phyloP scores from a whole-genome alignment of 2,888 invertebrate genomes.

The Eupelmus urozonus region DNA sequence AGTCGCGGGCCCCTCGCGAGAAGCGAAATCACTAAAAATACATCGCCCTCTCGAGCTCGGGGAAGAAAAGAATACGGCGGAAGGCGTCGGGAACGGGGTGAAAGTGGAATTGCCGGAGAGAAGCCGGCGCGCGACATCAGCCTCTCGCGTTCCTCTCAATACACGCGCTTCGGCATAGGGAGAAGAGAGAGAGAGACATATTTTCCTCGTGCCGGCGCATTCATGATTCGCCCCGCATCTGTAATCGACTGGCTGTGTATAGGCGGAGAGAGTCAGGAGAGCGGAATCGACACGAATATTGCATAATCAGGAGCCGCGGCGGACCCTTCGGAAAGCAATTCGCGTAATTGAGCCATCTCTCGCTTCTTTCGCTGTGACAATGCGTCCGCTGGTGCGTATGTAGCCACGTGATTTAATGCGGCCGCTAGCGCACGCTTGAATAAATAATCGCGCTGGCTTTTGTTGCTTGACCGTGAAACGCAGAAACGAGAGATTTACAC shows the following conservation, averaged over 20 bases:
- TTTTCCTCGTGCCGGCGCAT: slow-evolving; percentile 13
- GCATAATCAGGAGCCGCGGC: slow-evolving; percentile 41
- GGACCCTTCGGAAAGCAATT: slow-evolving; percentile 40
- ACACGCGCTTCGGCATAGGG: no score
- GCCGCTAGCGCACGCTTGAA: neutral
- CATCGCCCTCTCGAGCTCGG: neutral
- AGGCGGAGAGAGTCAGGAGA: slow-evolving; percentile 29
- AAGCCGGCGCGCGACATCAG: slow-evolving; percentile 12
- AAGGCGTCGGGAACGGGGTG: slow-evolving; percentile 26
- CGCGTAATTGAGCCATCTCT: slow-evolving; percentile 49
- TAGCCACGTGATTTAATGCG: slow-evolving; percentile 18
- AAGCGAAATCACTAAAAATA: slow-evolving; percentile 50
- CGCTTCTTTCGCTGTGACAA: slow-evolving; percentile 29
- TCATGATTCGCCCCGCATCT: slow-evolving; percentile 1
- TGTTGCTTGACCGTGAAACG: slow-evolving; percentile 32
- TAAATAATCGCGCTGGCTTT: slow-evolving; percentile 35
- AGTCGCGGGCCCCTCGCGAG: neutral
- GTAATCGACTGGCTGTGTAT: slow-evolving; percentile 27
- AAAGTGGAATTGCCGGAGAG: slow-evolving; percentile 29
- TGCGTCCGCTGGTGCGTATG: slow-evolving; percentile 35
- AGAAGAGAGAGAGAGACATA: slow-evolving; percentile 37
- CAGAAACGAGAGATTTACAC: slow-evolving; percentile 15
- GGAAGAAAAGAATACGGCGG: slow-evolving; percentile 33
- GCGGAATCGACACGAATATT: slow-evolving; percentile 53
- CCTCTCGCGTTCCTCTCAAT: slow-evolving; percentile 1